phyloP scores from a whole-genome alignment of 92 coral and sea anemone species.

The Metridium senile region DNA sequence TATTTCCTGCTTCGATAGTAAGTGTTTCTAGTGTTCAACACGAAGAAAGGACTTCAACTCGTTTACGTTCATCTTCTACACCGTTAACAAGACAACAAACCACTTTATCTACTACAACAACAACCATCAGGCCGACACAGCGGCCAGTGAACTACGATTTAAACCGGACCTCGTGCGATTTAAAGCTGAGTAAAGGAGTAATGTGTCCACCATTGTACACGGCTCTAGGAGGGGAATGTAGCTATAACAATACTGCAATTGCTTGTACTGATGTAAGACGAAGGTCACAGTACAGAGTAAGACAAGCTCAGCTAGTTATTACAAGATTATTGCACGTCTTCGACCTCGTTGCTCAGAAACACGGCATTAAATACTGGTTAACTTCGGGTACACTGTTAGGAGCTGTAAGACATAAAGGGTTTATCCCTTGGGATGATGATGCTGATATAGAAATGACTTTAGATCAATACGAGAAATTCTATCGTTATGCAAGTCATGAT shows the following conservation, averaged over 20 bases:
- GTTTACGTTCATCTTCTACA: background rate
- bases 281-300: slow-evolving; percentile 8
- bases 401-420: slow-evolving; percentile 75
- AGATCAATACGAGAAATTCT: slow-evolving; percentile 60
- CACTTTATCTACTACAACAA: background rate
- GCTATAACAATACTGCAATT: slow-evolving; percentile 2
- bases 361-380: slow-evolving; percentile 63
- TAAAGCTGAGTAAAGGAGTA: slow-evolving; percentile 28
- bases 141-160: slow-evolving; percentile 5
- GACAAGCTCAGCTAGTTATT: slow-evolving; percentile 58
- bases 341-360: slow-evolving; percentile 61
- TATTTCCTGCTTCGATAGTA: background rate
- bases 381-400: slow-evolving; percentile 68
- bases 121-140: background rate
- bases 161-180: slow-evolving; percentile 7
- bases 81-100: too few relatives aligned
- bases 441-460: slow-evolving; percentile 59
- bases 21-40: background rate
- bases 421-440: slow-evolving; percentile 82
- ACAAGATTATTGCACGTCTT: slow-evolving; percentile 59
- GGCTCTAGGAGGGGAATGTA: slow-evolving; percentile 58
- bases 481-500: slow-evolving; percentile 52
- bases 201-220: slow-evolving; percentile 76
- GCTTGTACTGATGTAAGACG: slow-evolving; percentile 67
- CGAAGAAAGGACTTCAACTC: background rate